Evolutionary conservation across 2,113 vertebrate species (phyloP).

Genomic region (Petromus typicus): DNA sequence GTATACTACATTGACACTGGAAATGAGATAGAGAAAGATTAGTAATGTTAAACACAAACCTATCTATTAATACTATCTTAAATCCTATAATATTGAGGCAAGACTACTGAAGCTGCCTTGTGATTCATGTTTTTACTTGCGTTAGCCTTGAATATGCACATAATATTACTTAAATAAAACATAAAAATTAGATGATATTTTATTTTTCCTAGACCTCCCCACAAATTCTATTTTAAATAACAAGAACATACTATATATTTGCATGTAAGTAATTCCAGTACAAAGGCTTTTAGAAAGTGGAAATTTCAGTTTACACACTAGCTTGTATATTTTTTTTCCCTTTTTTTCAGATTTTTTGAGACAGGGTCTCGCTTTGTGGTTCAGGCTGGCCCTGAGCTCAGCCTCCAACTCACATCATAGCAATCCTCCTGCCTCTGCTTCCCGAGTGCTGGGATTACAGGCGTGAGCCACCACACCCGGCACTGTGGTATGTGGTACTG

Average conservation of each 20-base stretch:
- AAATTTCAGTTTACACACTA: neutral
- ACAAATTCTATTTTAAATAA: slow-evolving; percentile 41
- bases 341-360: too few species aligned
- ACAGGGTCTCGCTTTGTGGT: too few species aligned
- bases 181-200: neutral
- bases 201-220: neutral
- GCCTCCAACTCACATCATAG: too few species aligned
- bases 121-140: slow-evolving; percentile 52
- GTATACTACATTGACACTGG: neutral
- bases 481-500: too few species aligned
- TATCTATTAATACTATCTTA: neutral
- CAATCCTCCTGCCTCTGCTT: too few species aligned
- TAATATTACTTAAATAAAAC: slow-evolving; percentile 25
- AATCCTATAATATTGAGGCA: slow-evolving; percentile 9
- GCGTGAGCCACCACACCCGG: too few species aligned
- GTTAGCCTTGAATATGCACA: neutral
- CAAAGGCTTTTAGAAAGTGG: neutral
- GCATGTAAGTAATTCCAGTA: neutral
- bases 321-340: neutral
- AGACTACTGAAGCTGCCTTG: neutral
- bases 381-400: too few species aligned
- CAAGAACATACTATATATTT: slow-evolving; percentile 28
- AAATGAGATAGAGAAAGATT: neutral
- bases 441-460: too few species aligned
- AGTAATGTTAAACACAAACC: slow-evolving; percentile 28